Evolutionary conservation across 2,888 invertebrate genomes (phyloP), one percentile per base, ranked within the genome.

Genomic region (Agonopterix alstromeriana): DNA sequence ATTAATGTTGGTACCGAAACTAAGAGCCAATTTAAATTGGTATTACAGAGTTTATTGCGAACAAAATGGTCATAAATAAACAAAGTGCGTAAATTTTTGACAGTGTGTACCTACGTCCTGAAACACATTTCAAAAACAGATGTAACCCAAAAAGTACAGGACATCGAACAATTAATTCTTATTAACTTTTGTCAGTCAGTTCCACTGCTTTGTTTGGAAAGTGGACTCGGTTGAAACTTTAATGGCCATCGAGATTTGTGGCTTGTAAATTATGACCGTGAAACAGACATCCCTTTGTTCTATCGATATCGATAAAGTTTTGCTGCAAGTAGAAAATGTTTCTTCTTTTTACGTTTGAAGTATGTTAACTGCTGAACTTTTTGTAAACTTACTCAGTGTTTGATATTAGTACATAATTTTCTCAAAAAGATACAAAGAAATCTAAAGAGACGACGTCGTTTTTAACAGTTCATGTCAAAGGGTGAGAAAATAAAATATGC

Each of bases 181-280:
- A 10, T 27, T 42, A 10, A 11, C 42, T 43, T 43, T 42, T 14
- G 14, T 12, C 14, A 38, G 38, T n/a, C 38, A 9, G 74, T 73
- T 66, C 61, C 65, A 60, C 56, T 56, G 57, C 69, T 77, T 79
- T 74, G 70, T 78, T 76, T 72, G 57, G 57, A 66, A 58, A 66
- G 65, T 67, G 60, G 66, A 57, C 61, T 59, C 60, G 61, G 60
- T 67, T 69, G 70, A 76, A 70, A 73, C 65, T 79, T 82, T 84
- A 77, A 82, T 70, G 71, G 71, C 65, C 70, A 65, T 63, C 64
- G 70, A 75, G 83, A 85, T 85, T 86, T 85, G 83, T 82, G 76
- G 78, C 67, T 77, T 70, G 82, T 82, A 76, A 82, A 72, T 81
- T 82, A 83, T 77, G 69, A 61, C 64, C 56, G 52, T 36, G 42